phyloP scores from a whole-genome alignment of 2,888 invertebrate species.

The Ormyrus nitidulus region DNA sequence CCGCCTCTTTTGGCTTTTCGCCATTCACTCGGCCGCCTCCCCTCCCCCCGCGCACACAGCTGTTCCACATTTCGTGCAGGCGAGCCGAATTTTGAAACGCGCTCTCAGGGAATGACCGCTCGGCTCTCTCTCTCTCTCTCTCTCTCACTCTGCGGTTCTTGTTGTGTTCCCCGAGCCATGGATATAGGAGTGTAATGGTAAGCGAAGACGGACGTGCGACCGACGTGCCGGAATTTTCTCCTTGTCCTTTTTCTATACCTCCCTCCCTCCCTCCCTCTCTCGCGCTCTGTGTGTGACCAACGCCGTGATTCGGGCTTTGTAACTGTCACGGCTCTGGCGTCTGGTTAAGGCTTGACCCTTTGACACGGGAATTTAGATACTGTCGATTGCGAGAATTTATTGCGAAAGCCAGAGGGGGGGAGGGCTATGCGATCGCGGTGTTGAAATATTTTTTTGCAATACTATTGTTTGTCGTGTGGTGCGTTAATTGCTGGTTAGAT shows the following conservation, averaged over 20 bases:
- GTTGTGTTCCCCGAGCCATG: background rate
- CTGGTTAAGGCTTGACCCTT: background rate
- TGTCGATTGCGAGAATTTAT: too few relatives aligned
- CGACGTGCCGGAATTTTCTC: conserved; percentile 41
- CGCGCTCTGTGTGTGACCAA: background rate
- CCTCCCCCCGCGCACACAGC: background rate
- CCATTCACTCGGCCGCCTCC: background rate
- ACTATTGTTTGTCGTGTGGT: too few relatives aligned
- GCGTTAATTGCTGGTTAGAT: too few relatives aligned
- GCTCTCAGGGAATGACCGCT: background rate
- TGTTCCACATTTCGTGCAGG: conserved; percentile 47
- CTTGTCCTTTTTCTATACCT: conserved; percentile 17
- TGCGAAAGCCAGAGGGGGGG: too few relatives aligned
- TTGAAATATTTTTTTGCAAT: too few relatives aligned
- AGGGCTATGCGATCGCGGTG: too few relatives aligned
- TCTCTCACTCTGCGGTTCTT: background rate
- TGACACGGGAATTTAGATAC: background rate
- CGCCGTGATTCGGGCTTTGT: background rate
- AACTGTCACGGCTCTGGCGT: background rate
- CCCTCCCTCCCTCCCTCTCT: too few relatives aligned
- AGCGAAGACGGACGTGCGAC: background rate
- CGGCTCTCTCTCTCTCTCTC: background rate
- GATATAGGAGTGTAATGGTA: background rate
- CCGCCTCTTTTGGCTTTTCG: conserved; percentile 17
- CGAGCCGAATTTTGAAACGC: conserved; percentile 1